Evolutionary conservation across 2,113 vertebrate genomes (phyloP), one percentile per base, ranked within the genome.

Genomic region (Pontoporia blainvillei): DNA sequence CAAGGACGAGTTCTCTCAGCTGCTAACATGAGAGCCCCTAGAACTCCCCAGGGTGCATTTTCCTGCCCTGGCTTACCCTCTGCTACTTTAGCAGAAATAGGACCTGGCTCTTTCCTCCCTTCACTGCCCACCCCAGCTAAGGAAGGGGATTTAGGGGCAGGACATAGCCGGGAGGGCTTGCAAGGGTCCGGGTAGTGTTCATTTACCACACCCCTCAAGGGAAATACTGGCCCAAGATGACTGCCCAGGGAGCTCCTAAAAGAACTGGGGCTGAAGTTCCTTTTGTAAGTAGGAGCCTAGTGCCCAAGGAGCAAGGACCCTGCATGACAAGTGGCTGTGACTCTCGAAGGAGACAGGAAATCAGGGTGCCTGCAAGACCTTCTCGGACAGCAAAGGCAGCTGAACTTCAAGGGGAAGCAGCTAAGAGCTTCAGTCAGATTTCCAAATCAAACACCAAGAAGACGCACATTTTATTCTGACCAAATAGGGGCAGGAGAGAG

Each of bases 101-200:
- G 54, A n/a, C 29, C 31, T 5, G n/a, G 67, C 27, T 44, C n/a
- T n/a, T 49, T 27, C 21, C 31, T n/a, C 1, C 5, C 21, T 34
- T 18, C 8, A 6, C 49, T 36, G 57, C 5, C 20, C 13, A 29
- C 1, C 34, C 29, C 44, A 0, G 36, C 75, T 49, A 21, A 39
- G 29, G 13, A 71, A 61, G 36, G 7, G 9, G 34, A 44, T 15
- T 84, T 11, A 31, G 66, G 6, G 13, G 14, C 13, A 73, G 8
- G 8, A 31, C 0, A 0, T 39, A 54, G 9, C 1, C 12, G 5
- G 1, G 36, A 39, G 14, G 44, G 7, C 9, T 44, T 49, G 44
- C 52, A 0, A 21, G 9, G 4, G 49, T 23, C 11, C 0, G 6
- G 29, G 4, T 4, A 1, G 3, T 14, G 9, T 23, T 20, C 8